phyloP scores from a whole-genome alignment of 2,797 vertebrate genomes.

The Chromis chromis region DNA sequence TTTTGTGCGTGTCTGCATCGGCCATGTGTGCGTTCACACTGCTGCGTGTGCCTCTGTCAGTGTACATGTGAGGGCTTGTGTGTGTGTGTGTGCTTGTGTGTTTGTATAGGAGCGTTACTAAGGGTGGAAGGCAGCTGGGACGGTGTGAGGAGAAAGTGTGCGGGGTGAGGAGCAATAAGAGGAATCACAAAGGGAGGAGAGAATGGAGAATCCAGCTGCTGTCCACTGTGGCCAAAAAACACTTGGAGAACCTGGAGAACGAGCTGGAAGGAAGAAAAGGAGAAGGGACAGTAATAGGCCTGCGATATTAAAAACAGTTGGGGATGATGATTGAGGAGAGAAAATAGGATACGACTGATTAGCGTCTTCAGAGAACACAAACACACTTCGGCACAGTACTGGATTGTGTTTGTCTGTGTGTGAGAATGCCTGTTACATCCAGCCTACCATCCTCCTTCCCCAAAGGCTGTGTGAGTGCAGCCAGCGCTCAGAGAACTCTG shows the following conservation, averaged over 20 bases:
- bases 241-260: conserved; percentile 11
- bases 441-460: conserved; percentile 53
- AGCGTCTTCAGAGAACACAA: conserved; percentile 15
- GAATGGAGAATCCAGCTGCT: conserved; percentile 77
- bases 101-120: conserved; percentile 67
- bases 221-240: conserved; percentile 62
- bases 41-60: conserved; percentile 4
- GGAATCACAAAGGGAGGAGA: conserved; percentile 64
- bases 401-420: conserved; percentile 32
- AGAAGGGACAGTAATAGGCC: conserved; percentile 7
- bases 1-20: conserved; percentile 20
- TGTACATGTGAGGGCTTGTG: conserved; percentile 52
- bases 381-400: conserved; percentile 30
- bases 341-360: conserved; percentile 11
- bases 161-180: conserved; percentile 22
- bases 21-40: conserved; percentile 6
- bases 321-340: conserved; percentile 7
- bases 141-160: conserved; percentile 51
- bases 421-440: conserved; percentile 38
- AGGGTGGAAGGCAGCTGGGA: conserved; percentile 69
- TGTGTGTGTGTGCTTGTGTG: conserved; percentile 42
- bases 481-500: conserved; percentile 52
- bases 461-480: conserved; percentile 50
- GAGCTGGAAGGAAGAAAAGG: conserved; percentile 33
- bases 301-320: conserved; percentile 17